These are phyloP conservation scores for Spatula clypeata DNA, from an alignment of 2,797 vertebrate genomes.

Conservation along the genomic window DNA sequence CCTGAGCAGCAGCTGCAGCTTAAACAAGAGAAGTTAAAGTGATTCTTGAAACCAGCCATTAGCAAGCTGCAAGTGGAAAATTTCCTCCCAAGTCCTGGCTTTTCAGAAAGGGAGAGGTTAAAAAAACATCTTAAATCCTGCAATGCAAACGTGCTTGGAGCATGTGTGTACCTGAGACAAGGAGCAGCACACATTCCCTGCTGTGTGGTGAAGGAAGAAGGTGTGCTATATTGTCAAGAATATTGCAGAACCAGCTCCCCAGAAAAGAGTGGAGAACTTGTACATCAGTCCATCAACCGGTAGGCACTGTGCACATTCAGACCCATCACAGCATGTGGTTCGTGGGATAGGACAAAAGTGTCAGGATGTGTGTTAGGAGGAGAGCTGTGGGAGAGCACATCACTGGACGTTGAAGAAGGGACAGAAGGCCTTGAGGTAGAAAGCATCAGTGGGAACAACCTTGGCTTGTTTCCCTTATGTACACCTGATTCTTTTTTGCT, in stretches of 20 bases:
- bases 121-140: neutral
- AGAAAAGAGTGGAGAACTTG: neutral
- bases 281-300: neutral
- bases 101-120: neutral
- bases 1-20: neutral
- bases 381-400: neutral
- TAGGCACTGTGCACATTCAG: neutral
- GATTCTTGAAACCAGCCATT: neutral
- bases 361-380: rapidly evolving
- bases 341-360: neutral
- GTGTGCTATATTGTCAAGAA: neutral
- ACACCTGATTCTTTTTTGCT: neutral
- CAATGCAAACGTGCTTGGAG: neutral
- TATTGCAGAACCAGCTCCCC: neutral
- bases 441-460: neutral
- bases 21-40: neutral
- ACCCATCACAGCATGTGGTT: rapidly evolving
- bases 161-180: neutral
- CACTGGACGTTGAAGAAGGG: neutral
- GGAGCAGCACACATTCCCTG: neutral
- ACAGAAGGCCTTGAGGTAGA: neutral
- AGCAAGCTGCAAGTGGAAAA: neutral
- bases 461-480: neutral
- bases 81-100: neutral
- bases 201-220: neutral